Conservation (phyloP, 2,888 invertebrate genomes). For the Thysanoteuthis rhombus region DNA sequence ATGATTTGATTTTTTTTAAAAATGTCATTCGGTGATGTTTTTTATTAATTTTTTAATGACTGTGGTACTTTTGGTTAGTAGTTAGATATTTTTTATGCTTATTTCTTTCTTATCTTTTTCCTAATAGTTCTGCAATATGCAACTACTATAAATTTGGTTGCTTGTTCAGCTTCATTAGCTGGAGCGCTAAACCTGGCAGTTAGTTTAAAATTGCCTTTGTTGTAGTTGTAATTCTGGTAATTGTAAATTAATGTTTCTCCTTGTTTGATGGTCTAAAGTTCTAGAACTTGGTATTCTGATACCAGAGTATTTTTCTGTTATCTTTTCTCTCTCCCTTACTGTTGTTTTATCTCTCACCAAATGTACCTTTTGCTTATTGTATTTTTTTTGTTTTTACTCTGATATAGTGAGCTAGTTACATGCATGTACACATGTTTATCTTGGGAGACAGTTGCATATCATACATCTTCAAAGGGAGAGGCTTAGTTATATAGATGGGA, state of each 20-base stretch:
- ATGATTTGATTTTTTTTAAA: too few species aligned
- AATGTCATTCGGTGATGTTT: neutral
- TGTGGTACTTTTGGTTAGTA: neutral
- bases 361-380: neutral
- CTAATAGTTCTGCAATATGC: neutral
- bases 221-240: neutral
- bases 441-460: neutral
- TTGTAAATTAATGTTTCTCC: neutral
- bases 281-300: neutral
- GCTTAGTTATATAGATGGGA: neutral
- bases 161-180: neutral
- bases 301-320: neutral
- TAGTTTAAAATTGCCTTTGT: neutral
- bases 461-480: neutral
- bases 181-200: neutral
- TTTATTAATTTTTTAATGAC: too few species aligned
- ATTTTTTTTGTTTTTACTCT: neutral
- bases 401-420: neutral
- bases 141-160: neutral
- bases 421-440: neutral
- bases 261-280: neutral
- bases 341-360: neutral
- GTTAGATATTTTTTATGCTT: neutral
- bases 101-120: neutral
- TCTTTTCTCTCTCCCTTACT: neutral